Conservation (phyloP, 2,797 vertebrate genomes). For the Lepilemur ruficaudatus region DNA sequence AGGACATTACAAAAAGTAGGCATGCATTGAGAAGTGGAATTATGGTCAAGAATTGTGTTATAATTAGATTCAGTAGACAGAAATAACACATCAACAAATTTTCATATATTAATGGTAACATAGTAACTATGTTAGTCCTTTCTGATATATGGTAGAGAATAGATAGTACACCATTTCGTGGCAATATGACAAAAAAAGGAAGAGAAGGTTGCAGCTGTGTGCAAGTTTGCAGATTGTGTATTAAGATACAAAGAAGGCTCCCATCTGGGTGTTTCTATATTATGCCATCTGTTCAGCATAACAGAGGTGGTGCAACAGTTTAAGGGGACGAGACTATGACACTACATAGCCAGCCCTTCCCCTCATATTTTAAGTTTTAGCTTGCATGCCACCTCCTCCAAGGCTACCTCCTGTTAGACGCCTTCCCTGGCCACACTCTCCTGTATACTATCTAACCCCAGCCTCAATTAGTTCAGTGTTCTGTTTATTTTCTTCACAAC, state of each 20-base stretch:
- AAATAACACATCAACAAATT: neutral
- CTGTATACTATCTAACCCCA: neutral
- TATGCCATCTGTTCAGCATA: neutral
- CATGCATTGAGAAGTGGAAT: neutral
- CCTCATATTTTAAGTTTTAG: neutral
- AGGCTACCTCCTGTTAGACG: neutral
- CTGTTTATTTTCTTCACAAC: neutral
- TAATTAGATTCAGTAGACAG: neutral
- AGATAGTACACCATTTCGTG: neutral
- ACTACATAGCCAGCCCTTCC: rapidly evolving
- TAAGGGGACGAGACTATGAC: neutral
- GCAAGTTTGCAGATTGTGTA: neutral
- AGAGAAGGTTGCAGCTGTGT: neutral
- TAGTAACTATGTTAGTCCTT: neutral
- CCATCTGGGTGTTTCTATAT: neutral
- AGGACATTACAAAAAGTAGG: neutral
- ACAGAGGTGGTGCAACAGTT: neutral
- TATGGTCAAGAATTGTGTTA: neutral
- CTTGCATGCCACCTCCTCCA: neutral
- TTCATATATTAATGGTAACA: neutral
- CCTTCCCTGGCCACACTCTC: neutral
- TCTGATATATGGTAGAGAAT: neutral
- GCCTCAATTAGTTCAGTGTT: neutral
- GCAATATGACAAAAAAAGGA: neutral
- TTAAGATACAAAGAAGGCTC: neutral